A percentile compares a stretch with the other conserved stretches of the same genome.
Conservation (phyloP, 2,797 vertebrate genomes). For the Neosilurus mollespiculum region DNA sequence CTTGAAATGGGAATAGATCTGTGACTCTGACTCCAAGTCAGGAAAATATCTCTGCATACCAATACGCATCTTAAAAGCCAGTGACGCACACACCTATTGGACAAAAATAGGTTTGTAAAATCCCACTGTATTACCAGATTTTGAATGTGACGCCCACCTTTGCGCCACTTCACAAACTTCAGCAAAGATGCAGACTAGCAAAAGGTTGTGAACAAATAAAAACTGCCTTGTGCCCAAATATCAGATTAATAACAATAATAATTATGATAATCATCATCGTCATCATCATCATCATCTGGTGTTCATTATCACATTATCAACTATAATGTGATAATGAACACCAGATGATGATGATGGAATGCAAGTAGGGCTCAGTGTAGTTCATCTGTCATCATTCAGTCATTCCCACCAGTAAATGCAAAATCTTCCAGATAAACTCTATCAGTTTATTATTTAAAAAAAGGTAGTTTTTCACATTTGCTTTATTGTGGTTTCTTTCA, state of each 20-base stretch:
- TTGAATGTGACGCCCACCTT: background rate
- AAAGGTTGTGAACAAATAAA: background rate
- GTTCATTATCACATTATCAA: background rate
- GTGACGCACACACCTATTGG: conserved; percentile 1
- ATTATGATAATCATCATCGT: no score
- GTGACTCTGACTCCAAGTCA: background rate
- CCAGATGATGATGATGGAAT: background rate
- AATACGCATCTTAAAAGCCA: background rate
- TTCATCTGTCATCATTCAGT: background rate
- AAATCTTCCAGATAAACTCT: background rate
- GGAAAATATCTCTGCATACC: background rate
- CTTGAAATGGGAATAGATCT: conserved; percentile 14
- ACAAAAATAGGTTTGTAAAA: conserved; percentile 8
- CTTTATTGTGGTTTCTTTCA: conserved; percentile 40
- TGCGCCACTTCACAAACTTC: background rate
- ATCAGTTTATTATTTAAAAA: conserved; percentile 4
- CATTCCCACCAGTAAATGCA: background rate
- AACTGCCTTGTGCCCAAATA: no score
- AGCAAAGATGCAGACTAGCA: background rate
- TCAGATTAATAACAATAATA: no score
- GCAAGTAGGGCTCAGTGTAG: background rate
- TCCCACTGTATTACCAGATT: background rate
- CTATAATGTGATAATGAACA: background rate
- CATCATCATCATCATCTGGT: no score
- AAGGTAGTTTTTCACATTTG: background rate